phyloP scores from a whole-genome alignment of 2,113 vertebrate genomes.

The Callipepla californica region DNA sequence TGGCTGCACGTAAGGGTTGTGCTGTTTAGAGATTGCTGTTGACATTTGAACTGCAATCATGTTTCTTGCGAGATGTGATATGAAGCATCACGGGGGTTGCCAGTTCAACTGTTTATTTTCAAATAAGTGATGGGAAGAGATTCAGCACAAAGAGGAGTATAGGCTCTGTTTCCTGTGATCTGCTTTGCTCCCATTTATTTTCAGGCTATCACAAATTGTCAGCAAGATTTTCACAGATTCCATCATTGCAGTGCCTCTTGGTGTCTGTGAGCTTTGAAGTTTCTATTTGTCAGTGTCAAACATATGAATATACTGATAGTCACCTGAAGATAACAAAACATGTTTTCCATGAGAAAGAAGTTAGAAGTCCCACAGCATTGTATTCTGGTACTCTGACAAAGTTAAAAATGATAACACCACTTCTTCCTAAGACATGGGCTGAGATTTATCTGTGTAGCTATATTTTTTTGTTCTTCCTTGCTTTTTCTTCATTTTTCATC shows the following conservation, averaged over 20 bases:
- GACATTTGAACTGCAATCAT: neutral
- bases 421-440: neutral
- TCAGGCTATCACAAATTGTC: neutral
- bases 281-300: neutral
- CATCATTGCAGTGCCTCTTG: neutral
- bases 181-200: neutral
- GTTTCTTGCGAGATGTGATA: conserved; percentile 22
- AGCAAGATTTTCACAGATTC: neutral
- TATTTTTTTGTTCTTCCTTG: neutral
- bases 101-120: neutral
- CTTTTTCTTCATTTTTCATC: neutral
- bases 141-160: neutral
- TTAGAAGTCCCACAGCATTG: neutral
- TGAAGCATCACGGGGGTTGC: neutral
- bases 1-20: neutral
- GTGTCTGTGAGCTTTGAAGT: neutral
- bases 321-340: neutral
- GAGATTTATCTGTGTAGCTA: neutral
- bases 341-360: neutral
- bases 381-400: neutral
- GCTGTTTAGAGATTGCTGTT: conserved; percentile 20
- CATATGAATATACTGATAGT: neutral
- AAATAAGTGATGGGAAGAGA: neutral
- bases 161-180: neutral
- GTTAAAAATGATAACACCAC: fast-evolving